phyloP scores from a whole-genome alignment of 2,888 invertebrate genomes.

The Caenorhabditis sp. region DNA sequence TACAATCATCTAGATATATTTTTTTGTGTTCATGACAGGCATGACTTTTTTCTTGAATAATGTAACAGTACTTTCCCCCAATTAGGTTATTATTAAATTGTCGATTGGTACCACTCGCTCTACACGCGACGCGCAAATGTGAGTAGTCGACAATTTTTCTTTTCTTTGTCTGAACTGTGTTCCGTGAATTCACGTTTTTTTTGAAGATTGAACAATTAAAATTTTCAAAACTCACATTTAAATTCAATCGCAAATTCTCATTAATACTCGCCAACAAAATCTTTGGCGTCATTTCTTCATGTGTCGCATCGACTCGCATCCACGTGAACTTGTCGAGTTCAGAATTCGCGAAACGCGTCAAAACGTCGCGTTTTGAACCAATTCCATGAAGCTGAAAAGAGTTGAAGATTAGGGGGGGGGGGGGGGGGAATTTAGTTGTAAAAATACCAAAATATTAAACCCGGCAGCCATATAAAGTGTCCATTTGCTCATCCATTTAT shows the following conservation, averaged over 20 bases:
- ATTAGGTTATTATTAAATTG: no score
- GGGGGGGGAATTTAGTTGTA: no score
- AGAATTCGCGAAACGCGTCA: constrained; percentile 79
- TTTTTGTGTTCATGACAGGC: no score
- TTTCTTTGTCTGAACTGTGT: no score
- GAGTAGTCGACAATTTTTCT: no score
- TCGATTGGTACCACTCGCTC: no score
- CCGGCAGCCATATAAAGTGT: constrained; percentile 40
- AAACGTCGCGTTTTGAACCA: constrained; percentile 79
- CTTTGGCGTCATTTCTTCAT: constrained; percentile 19
- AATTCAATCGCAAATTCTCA: constrained; percentile 19
- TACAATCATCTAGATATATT: no score
- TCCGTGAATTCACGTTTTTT: background rate
- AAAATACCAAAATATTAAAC: constrained; percentile 53
- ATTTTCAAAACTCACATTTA: background rate
- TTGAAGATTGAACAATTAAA: background rate
- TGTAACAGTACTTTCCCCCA: no score
- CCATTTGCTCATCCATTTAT: constrained; percentile 35
- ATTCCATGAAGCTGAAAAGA: constrained; percentile 81
- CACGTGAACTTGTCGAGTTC: constrained; percentile 19
- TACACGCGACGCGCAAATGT: no score
- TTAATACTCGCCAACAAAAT: constrained; percentile 24
- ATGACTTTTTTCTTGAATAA: no score
- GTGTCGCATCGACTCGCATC: constrained; percentile 31
- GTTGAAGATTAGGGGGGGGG: background rate